Conservation (phyloP, 2,888 invertebrate species). For the Buathra laborator region DNA sequence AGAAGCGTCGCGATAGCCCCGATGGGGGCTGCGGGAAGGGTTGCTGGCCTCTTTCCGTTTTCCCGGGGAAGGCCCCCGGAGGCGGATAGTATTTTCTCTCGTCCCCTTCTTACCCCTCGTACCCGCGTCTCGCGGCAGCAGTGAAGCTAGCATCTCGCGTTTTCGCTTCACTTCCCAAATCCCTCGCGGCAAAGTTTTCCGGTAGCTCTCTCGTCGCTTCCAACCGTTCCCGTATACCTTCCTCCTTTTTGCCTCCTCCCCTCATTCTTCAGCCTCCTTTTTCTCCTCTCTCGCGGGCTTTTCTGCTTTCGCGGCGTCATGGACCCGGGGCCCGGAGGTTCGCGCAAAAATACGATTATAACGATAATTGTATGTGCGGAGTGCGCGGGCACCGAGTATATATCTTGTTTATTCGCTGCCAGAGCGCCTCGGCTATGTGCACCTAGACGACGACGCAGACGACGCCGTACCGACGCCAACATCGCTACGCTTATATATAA, state of each 20-base stretch:
- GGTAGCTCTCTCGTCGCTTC: conserved; percentile 38
- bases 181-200: conserved; percentile 80
- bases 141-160: conserved; percentile 64
- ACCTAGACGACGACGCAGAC: conserved; percentile 67
- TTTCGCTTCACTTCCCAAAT: conserved; percentile 82
- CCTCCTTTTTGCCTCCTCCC: conserved; percentile 47
- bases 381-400: conserved; percentile 76
- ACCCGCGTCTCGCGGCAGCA: conserved; percentile 32
- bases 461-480: conserved; percentile 49
- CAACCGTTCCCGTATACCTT: conserved; percentile 43
- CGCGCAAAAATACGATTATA: conserved; percentile 83
- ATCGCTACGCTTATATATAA: conserved; percentile 42
- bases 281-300: conserved; percentile 20
- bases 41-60: conserved; percentile 70
- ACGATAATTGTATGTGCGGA: conserved; percentile 84
- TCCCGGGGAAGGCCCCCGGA: conserved; percentile 59
- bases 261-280: conserved; percentile 31
- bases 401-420: conserved; percentile 81
- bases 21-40: conserved; percentile 53
- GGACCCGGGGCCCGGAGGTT: conserved; percentile 73
- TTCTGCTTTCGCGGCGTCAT: conserved; percentile 65
- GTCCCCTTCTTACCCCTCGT: conserved; percentile 31
- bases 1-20: conserved; percentile 44
- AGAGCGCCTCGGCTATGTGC: conserved; percentile 72
- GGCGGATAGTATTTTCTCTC: conserved; percentile 63